phyloP scores from a whole-genome alignment of 2,888 invertebrate species.

The Oxytorus armatus region DNA sequence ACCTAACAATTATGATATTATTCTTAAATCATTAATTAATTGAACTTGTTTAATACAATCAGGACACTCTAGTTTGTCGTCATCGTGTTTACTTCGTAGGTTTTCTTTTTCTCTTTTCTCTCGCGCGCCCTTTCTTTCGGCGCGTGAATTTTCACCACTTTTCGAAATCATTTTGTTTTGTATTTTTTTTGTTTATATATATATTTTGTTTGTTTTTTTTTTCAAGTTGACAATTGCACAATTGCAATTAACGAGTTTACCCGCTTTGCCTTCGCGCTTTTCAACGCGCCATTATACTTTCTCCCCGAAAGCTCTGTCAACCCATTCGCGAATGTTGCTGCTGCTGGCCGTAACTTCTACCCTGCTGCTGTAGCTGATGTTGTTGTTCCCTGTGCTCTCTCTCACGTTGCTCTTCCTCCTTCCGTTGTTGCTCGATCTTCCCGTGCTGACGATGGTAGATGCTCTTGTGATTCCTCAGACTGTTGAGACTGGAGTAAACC shows the following conservation, averaged over 20 bases:
- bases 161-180: not conserved
- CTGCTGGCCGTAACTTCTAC: conserved; percentile 68
- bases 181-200: not conserved
- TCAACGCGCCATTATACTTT: not conserved
- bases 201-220: conserved; percentile 14
- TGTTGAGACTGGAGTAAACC: conserved; percentile 96
- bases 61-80: conserved; percentile 72
- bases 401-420: conserved; percentile 85
- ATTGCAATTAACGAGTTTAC: not conserved
- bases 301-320: conserved; percentile 66
- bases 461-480: conserved; percentile 96
- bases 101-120: not conserved
- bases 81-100: conserved; percentile 22
- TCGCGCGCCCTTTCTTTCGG: not conserved
- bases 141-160: conserved; percentile 1
- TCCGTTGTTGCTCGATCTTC: conserved; percentile 90
- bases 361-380: conserved; percentile 82
- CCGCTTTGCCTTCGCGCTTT: not conserved
- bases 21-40: conserved; percentile 63
- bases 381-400: conserved; percentile 78
- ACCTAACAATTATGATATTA: conserved; percentile 33
- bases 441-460: conserved; percentile 91
- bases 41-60: conserved; percentile 74
- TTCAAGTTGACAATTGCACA: conserved; percentile 11
- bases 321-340: conserved; percentile 76